Percentiles rank a stretch among this genome's conserved stretches.
Conservation (phyloP, 2,888 invertebrate genomes). For the Rotaria sp. region DNA sequence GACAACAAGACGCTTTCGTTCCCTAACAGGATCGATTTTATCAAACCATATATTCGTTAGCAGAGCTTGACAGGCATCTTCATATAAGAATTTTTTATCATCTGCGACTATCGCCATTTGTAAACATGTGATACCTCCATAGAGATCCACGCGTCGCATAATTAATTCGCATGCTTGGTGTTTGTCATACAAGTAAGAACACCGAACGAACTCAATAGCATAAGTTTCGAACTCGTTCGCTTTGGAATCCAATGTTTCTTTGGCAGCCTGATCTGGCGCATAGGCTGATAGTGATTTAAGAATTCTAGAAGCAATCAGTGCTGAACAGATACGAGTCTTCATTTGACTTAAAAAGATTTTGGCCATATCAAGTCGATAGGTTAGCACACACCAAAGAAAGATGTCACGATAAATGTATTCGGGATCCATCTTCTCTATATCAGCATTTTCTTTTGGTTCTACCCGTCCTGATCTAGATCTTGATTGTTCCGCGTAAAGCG, state of each 20-base stretch:
- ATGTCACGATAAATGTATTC: not conserved
- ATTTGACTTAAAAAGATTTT: not conserved
- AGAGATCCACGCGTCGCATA: not conserved
- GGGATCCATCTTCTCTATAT: not conserved
- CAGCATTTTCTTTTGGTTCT: not conserved
- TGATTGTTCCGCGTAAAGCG: not conserved
- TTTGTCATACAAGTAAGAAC: not conserved
- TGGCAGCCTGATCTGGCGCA: not conserved
- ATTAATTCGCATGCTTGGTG: not conserved
- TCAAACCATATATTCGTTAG: not conserved
- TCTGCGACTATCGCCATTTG: not conserved
- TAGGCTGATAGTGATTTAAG: not conserved
- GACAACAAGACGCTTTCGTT: not conserved
- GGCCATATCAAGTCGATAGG: not conserved
- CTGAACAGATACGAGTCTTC: constrained; percentile 4
- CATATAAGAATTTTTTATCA: not conserved
- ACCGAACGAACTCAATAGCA: not conserved
- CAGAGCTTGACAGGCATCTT: not conserved
- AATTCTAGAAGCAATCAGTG: not conserved
- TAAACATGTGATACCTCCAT: not conserved
- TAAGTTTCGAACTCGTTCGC: not conserved
- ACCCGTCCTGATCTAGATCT: not conserved
- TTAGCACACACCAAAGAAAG: not conserved
- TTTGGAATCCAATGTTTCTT: not conserved
- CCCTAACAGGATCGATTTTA: not conserved